Evolutionary conservation across 2,888 invertebrate species (phyloP), one percentile per base, ranked within the genome.

Genomic region (Bimastos eiseni): DNA sequence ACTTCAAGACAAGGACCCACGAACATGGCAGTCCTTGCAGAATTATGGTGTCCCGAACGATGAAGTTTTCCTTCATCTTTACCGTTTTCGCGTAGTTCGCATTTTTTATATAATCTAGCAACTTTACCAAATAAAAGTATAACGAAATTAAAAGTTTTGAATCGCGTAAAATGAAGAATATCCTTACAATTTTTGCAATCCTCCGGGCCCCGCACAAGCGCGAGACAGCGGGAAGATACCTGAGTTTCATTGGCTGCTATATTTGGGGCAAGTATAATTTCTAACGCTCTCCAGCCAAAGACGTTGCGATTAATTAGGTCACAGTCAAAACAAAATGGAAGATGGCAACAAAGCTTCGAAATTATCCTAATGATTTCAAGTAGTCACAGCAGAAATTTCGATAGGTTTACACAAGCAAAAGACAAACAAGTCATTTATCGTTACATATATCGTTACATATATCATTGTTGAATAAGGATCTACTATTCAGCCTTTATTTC

Each of bases 141-240:
- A 70, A 70, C 70, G n/a, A 70, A 70, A 70, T n/a, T 30, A 70
- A n/a, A 70, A 70, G 70, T 70, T 70, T 70, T 70, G 30, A 70
- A 70, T 70, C 70, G 70, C 70, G 70, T n/a, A n/a, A 70, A 70
- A 70, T n/a, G 30, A 86, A 36, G 34, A 86, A 86, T 24, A 86
- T 34, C 37, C 86, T 86, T 86, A 86, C 86, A 86, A 24, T 36
- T 4, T 86, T 86, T 86, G 19, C 37, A 86, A 86, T 86, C 86
- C 86, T 24, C 37, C 34, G 86, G 34, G 24, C 86, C 36, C 86
- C 86, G 37, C 34, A 70, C 1, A 70, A 70, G 70, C n/a, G 70
- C 70, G 70, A 86, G 34, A 37, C 86, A 30, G 86, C 86, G 86
- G 86, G 86, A 86, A 86, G 86, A 86, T 37, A 37, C 37, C 86